Percentiles rank a stretch among this genome's conserved stretches.
Conservation (phyloP, 30 jellyfish, hydroid and myxozoan species). For the Hydractinia symbiolongicarpus region DNA sequence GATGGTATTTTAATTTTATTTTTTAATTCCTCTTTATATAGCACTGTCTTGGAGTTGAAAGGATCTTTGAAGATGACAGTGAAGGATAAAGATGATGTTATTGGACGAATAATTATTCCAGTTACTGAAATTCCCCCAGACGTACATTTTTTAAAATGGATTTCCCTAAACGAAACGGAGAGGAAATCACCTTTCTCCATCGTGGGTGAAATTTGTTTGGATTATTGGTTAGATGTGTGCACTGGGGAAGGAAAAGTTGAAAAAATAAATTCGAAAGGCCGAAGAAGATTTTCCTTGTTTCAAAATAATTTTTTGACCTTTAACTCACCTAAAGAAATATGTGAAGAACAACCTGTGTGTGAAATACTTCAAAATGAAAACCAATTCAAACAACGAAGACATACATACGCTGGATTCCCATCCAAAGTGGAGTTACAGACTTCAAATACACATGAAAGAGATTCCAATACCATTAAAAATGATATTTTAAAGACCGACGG, state of each 20-base stretch:
- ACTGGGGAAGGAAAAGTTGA: conserved; percentile 36
- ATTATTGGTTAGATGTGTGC: conserved; percentile 72
- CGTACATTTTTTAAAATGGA: conserved; percentile 79
- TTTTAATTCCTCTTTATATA: not conserved
- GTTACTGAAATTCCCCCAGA: conserved; percentile 68
- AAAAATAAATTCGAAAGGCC: not conserved
- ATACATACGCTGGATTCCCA: too few species aligned
- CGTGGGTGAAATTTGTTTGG: conserved; percentile 70
- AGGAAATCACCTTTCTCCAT: conserved; percentile 23
- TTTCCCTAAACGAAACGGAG: conserved; percentile 46
- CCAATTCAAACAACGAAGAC: too few species aligned
- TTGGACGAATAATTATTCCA: conserved; percentile 73
- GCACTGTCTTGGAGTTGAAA: conserved; percentile 56
- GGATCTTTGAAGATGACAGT: conserved; percentile 63
- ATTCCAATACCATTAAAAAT: too few species aligned
- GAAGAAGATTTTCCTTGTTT: too few species aligned
- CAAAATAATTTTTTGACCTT: too few species aligned
- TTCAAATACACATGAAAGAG: too few species aligned
- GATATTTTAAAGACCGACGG: too few species aligned
- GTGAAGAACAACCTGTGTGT: too few species aligned
- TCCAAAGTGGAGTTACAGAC: too few species aligned
- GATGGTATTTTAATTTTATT: too few species aligned
- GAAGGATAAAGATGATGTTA: conserved; percentile 73
- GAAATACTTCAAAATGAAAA: too few species aligned
- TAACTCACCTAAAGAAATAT: too few species aligned